Evolutionary conservation across 2,113 vertebrate species (phyloP).

Genomic region (Oryzias javanicus): DNA sequence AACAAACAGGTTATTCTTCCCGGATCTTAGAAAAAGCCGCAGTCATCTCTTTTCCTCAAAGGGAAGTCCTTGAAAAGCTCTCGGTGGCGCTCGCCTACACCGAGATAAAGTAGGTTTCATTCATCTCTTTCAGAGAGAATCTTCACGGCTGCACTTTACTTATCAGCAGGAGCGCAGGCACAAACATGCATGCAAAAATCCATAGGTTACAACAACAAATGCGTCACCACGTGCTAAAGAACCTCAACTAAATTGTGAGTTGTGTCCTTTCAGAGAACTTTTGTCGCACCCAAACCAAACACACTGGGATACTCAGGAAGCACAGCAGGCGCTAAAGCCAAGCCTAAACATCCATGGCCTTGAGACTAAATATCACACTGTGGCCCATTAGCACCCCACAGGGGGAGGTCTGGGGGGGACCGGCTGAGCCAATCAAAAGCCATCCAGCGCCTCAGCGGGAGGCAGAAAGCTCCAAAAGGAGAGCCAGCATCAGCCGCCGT

Average conservation of each 20-base stretch:
- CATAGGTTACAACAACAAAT: neutral
- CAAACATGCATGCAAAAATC: constrained; percentile 1
- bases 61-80: constrained; percentile 43
- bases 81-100: constrained; percentile 8
- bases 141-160: constrained; percentile 16
- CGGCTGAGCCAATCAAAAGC: constrained; percentile 56
- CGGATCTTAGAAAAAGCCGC: constrained; percentile 11
- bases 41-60: constrained; percentile 34
- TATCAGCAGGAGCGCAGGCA: constrained; percentile 1
- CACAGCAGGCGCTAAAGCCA: constrained; percentile 46
- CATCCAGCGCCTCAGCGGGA: constrained; percentile 51
- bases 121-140: constrained; percentile 26
- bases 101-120: constrained; percentile 37
- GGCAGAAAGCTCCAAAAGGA: constrained; percentile 21
- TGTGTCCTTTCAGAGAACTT: neutral
- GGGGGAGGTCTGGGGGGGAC: constrained; percentile 47
- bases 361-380: constrained; percentile 60
- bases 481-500: constrained; percentile 24
- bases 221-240: neutral
- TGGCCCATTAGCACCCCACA: constrained; percentile 61
- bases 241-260: neutral
- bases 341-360: constrained; percentile 60
- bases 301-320: constrained; percentile 14
- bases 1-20: constrained; percentile 24
- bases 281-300: constrained; percentile 11